Evolutionary conservation across 2,888 invertebrate genomes (phyloP).

Genomic region (Helicoverpa assulta): DNA sequence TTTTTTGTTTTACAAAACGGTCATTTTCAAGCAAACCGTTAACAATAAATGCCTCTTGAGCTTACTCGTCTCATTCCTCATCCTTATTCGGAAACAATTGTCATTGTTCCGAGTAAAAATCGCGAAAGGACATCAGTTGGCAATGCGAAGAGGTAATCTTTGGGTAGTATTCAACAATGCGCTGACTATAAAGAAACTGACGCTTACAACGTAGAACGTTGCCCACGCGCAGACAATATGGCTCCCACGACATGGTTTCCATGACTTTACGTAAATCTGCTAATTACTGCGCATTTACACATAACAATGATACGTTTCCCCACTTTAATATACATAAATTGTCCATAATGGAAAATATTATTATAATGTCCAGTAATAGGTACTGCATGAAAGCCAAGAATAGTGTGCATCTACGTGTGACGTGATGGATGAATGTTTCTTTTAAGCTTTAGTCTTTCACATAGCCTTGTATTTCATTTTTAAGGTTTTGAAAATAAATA

Average conservation of each 20-base stretch:
- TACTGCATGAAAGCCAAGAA: conserved; percentile 9
- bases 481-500: conserved; percentile 1
- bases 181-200: conserved; percentile 65
- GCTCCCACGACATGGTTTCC: conserved; percentile 88
- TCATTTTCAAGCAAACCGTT: conserved; percentile 13
- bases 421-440: background rate
- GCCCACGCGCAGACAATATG: conserved; percentile 76
- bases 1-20: background rate
- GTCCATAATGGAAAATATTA: conserved; percentile 66
- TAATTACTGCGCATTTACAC: conserved; percentile 81
- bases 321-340: conserved; percentile 67
- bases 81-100: conserved; percentile 75
- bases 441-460: background rate
- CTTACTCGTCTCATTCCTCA: conserved; percentile 40
- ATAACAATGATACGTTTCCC: conserved; percentile 80
- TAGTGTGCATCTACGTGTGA: background rate
- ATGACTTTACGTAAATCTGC: conserved; percentile 85
- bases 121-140: conserved; percentile 79
- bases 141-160: conserved; percentile 68
- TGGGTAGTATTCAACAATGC: conserved; percentile 70
- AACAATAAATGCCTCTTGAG: conserved; percentile 44
- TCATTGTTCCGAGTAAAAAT: conserved; percentile 76
- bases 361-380: conserved; percentile 28
- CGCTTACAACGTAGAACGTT: conserved; percentile 53
- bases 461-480: conserved; percentile 2